Evolutionary conservation across 2,797 vertebrate species (phyloP).

Genomic region (Yasuhikotakia modesta): DNA sequence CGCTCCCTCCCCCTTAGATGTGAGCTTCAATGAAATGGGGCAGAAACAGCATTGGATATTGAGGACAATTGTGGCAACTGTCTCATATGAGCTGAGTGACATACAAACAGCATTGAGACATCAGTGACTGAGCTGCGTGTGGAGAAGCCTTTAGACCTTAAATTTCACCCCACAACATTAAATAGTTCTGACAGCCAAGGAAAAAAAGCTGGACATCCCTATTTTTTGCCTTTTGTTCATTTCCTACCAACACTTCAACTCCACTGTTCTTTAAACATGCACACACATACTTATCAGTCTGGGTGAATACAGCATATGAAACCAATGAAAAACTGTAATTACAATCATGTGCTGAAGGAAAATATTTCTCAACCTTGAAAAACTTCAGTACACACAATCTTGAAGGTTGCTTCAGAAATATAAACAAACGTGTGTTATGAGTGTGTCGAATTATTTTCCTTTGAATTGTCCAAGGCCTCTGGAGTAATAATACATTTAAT

Average conservation of each 20-base stretch:
- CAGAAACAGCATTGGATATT: conserved; percentile 49
- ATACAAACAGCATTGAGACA: conserved; percentile 63
- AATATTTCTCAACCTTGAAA: conserved; percentile 47
- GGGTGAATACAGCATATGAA: not conserved
- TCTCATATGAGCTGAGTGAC: conserved; percentile 17
- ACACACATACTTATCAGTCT: not conserved
- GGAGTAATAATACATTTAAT: not conserved
- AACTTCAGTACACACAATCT: conserved; percentile 36
- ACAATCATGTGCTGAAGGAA: conserved; percentile 8
- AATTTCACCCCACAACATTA: conserved; percentile 64
- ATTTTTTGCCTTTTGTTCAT: conserved; percentile 4
- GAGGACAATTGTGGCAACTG: conserved; percentile 41
- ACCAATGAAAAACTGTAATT: conserved; percentile 31
- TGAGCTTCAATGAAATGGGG: conserved; percentile 47
- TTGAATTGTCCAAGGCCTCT: not conserved
- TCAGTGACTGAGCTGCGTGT: conserved; percentile 57
- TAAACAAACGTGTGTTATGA: not conserved
- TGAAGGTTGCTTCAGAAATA: conserved; percentile 39
- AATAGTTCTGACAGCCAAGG: conserved; percentile 44
- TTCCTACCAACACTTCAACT: not conserved
- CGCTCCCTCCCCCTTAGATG: conserved; percentile 8
- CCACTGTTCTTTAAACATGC: not conserved
- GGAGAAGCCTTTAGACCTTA: conserved; percentile 62
- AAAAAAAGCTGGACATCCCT: conserved; percentile 45
- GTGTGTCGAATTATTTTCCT: not conserved